These are phyloP conservation scores for Herminia tarsipennalis DNA, from an alignment of 2,888 invertebrate species.

Conservation along the genomic window DNA sequence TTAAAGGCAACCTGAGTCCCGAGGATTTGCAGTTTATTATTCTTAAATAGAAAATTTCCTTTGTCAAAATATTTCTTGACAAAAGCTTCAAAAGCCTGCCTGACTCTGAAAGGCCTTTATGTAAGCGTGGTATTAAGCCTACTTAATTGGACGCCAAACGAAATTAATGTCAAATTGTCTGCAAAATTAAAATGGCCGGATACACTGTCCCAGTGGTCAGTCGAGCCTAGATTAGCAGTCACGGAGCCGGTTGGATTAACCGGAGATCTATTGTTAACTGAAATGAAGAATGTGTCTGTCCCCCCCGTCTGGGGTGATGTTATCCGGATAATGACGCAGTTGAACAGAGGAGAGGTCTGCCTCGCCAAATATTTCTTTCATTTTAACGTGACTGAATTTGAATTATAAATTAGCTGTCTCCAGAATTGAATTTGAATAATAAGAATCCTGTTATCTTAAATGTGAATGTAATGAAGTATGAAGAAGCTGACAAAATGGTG, in stretches of 20 bases:
- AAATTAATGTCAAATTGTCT: constrained; percentile 41
- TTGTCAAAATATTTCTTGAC: constrained; percentile 24
- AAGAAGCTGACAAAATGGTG: neutral
- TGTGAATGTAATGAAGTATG: too few species aligned
- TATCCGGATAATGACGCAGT: constrained; percentile 26
- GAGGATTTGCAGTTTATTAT: constrained; percentile 30
- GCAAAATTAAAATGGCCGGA: constrained; percentile 44
- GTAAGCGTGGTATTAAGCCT: constrained; percentile 33
- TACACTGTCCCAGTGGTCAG: constrained; percentile 41
- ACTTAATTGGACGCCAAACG: constrained; percentile 29
- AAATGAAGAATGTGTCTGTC: constrained; percentile 32
- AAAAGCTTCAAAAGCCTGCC: constrained; percentile 14
- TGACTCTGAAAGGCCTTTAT: constrained; percentile 19
- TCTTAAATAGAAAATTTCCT: constrained; percentile 24
- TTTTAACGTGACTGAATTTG: too few species aligned
- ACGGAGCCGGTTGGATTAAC: constrained; percentile 37
- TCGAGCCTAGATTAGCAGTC: constrained; percentile 31
- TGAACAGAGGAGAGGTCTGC: constrained; percentile 20
- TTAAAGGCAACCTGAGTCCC: constrained; percentile 35
- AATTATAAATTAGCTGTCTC: constrained; percentile 2
- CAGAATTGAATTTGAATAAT: neutral
- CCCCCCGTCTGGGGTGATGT: constrained; percentile 2
- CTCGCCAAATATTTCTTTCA: constrained; percentile 19
- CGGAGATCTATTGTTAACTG: constrained; percentile 43
- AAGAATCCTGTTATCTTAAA: neutral